Conservation (phyloP, 2,797 vertebrate genomes). For the Argya squamiceps region DNA sequence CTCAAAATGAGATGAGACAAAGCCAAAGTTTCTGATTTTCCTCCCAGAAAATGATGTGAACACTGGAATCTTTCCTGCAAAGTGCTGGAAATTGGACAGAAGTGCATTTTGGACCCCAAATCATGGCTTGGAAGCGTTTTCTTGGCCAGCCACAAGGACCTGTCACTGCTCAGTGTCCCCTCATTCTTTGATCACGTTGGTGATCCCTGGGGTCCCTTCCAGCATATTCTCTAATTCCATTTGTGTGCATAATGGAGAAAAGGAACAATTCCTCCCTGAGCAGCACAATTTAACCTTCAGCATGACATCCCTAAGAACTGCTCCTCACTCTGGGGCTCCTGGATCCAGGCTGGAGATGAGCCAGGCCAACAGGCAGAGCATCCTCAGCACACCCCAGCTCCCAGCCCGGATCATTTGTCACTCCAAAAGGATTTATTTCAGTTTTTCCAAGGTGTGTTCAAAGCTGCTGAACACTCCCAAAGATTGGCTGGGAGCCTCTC, state of each 20-base stretch:
- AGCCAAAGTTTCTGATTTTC: not conserved
- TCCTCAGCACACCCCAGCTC: not conserved
- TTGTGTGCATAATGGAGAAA: not conserved
- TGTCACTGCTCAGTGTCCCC: not conserved
- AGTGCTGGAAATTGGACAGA: not conserved
- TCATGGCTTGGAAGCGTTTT: not conserved
- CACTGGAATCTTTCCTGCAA: not conserved
- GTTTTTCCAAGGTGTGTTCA: not conserved
- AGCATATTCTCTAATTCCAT: not conserved
- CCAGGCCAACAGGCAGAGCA: not conserved
- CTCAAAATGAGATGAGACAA: not conserved
- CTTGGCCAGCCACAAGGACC: not conserved
- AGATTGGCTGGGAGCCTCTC: not conserved
- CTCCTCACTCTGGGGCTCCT: not conserved
- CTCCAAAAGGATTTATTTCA: not conserved
- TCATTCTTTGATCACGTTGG: not conserved
- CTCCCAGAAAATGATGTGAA: not conserved
- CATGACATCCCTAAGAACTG: fast-evolving
- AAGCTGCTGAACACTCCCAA: not conserved
- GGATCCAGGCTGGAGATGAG: not conserved
- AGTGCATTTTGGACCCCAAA: not conserved
- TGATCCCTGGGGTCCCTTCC: not conserved
- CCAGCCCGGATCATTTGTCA: not conserved
- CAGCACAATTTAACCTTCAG: not conserved
- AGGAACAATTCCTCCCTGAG: not conserved